Evolutionary conservation across 1,140 invertebrate genomes (phyloP).

Genomic region (Philaenus spumarius): DNA sequence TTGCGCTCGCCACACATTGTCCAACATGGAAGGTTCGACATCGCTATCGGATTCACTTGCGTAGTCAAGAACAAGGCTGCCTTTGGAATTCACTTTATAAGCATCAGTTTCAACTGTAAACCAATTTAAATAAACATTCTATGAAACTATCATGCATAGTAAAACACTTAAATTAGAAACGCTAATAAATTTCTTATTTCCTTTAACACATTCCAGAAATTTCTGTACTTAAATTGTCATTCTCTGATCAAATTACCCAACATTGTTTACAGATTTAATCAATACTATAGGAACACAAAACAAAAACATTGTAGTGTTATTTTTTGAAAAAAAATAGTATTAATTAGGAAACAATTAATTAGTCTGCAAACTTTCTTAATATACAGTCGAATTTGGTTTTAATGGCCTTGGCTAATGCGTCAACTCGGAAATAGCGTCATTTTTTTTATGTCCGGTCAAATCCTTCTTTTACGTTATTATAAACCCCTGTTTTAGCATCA

Average conservation of each 20-base stretch:
- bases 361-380: too few species aligned
- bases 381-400: too few species aligned
- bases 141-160: too few species aligned
- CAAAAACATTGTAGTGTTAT: too few species aligned
- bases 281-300: background rate
- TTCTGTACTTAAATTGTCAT: background rate
- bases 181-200: background rate
- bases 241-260: background rate
- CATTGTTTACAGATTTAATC: background rate
- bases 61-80: constrained; percentile 57
- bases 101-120: constrained; percentile 52
- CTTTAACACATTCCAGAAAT: background rate
- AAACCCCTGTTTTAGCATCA: too few species aligned
- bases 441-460: too few species aligned
- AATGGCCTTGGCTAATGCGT: too few species aligned
- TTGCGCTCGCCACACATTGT: constrained; percentile 54
- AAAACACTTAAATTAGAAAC: background rate
- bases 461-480: too few species aligned
- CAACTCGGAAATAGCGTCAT: too few species aligned
- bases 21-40: constrained; percentile 53
- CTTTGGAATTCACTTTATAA: constrained; percentile 45
- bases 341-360: too few species aligned
- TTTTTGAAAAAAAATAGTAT: too few species aligned
- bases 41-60: constrained; percentile 69
- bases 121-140: too few species aligned